phyloP scores from a whole-genome alignment of 2,888 invertebrate species.

The Sphinx pinastri region DNA sequence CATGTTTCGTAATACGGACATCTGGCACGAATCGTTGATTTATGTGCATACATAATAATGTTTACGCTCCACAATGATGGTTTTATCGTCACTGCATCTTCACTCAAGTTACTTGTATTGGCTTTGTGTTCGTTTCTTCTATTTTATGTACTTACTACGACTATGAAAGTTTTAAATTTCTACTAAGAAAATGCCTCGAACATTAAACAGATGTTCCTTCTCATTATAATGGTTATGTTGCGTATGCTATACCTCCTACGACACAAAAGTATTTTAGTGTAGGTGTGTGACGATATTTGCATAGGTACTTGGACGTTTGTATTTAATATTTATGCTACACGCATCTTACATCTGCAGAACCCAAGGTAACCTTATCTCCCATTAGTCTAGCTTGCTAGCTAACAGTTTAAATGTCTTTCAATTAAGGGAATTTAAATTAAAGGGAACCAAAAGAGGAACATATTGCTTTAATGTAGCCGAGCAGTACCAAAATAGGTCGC shows the following conservation, averaged over 20 bases:
- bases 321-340: too few relatives aligned
- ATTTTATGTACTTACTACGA: not conserved
- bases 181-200: not conserved
- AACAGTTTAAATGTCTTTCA: too few relatives aligned
- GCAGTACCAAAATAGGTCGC: too few relatives aligned
- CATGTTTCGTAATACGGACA: slow-evolving; percentile 63
- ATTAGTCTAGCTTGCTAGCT: too few relatives aligned
- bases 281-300: not conserved
- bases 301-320: too few relatives aligned
- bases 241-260: not conserved
- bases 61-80: slow-evolving; percentile 39
- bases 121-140: not conserved
- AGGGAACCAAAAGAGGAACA: too few relatives aligned
- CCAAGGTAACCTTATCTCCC: too few relatives aligned
- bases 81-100: slow-evolving; percentile 39
- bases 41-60: slow-evolving; percentile 59
- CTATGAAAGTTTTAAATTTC: not conserved
- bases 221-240: not conserved
- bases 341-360: too few relatives aligned
- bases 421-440: too few relatives aligned
- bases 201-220: not conserved
- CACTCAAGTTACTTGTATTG: not conserved
- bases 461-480: too few relatives aligned
- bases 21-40: slow-evolving; percentile 66
- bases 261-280: not conserved